Conservation (phyloP, 1,140 invertebrate genomes). For the Bombus difficillimus region DNA sequence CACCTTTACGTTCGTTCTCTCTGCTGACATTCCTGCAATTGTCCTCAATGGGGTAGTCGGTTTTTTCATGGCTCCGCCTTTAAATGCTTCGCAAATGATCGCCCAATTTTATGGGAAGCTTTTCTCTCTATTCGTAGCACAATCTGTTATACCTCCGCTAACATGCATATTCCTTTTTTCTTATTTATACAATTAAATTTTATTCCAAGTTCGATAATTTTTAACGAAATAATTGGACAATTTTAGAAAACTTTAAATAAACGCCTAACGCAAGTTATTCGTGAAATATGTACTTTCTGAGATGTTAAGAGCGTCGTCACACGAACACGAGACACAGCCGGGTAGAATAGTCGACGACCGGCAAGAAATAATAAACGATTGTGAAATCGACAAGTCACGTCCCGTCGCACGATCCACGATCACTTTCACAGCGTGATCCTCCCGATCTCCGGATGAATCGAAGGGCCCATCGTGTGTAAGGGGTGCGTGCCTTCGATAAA, state of each 20-base stretch:
- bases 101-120: constrained; percentile 72
- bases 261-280: not conserved
- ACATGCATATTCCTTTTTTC: not conserved
- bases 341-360: constrained; percentile 21
- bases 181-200: not conserved
- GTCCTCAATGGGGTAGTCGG: constrained; percentile 45
- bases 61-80: constrained; percentile 41
- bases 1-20: constrained; percentile 59
- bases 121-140: not conserved
- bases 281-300: not conserved
- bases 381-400: constrained; percentile 75
- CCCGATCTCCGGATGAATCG: constrained; percentile 55
- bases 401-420: constrained; percentile 62
- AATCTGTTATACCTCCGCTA: no score
- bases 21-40: constrained; percentile 65
- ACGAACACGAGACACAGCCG: not conserved
- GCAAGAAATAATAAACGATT: constrained; percentile 74
- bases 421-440: constrained; percentile 70
- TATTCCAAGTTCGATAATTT: not conserved
- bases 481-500: constrained; percentile 70
- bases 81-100: constrained; percentile 69
- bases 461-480: constrained; percentile 62
- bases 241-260: not conserved
- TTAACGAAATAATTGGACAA: not conserved
- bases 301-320: constrained; percentile 2